phyloP scores from a whole-genome alignment of 92 coral and sea anemone genomes.

The Porites lobata region DNA sequence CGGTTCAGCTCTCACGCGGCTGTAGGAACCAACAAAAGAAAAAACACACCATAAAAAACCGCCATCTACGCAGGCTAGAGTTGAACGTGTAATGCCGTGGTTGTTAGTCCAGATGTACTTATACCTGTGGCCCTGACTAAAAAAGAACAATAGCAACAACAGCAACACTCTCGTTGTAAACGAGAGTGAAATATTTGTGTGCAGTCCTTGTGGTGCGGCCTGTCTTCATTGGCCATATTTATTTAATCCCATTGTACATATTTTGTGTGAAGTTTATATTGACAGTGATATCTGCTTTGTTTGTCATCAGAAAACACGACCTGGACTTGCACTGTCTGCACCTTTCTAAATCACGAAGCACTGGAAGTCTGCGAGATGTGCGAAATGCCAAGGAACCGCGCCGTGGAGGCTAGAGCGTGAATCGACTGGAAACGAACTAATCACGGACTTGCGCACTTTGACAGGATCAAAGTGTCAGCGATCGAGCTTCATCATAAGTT shows the following conservation, averaged over 20 bases:
- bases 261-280: not conserved
- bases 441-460: constrained; percentile 12
- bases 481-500: constrained; percentile 15
- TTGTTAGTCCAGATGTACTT: too few relatives aligned
- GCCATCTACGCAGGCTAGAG: too few relatives aligned
- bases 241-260: too few relatives aligned
- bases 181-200: constrained; percentile 12
- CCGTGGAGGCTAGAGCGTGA: constrained; percentile 43
- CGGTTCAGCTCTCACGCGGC: too few relatives aligned
- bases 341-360: constrained; percentile 88
- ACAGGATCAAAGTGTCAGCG: constrained; percentile 46
- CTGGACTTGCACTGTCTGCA: constrained; percentile 84
- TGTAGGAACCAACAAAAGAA: too few relatives aligned
- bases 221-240: too few relatives aligned
- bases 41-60: too few relatives aligned
- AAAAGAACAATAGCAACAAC: not conserved
- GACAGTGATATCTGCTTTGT: not conserved
- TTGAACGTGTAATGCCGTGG: too few relatives aligned
- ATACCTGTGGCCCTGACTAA: not conserved
- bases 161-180: not conserved
- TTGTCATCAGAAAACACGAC: constrained; percentile 62
- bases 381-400: constrained; percentile 70
- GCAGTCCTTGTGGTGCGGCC: too few relatives aligned
- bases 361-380: constrained; percentile 82
- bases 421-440: not conserved